Evolutionary conservation across 2,113 vertebrate genomes (phyloP).

Genomic region (Rhineura floridana): DNA sequence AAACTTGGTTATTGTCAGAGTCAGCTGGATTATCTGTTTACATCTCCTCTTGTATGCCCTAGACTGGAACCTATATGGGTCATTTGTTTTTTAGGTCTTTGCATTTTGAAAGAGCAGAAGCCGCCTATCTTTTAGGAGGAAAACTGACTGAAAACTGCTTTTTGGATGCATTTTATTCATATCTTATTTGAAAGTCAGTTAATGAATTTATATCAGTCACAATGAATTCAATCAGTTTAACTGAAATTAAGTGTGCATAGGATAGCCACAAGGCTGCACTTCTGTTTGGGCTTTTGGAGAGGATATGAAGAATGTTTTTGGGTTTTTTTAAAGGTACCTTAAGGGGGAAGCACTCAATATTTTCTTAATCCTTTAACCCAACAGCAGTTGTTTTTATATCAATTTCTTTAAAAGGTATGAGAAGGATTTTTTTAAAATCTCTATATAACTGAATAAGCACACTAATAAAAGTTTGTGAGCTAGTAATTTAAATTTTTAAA

Average conservation of each 20-base stretch:
- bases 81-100: not conserved
- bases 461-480: not conserved
- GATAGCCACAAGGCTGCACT: not conserved
- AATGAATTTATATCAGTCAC: not conserved
- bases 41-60: not conserved
- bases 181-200: not conserved
- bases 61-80: not conserved
- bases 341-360: not conserved
- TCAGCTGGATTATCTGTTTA: not conserved
- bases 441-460: not conserved
- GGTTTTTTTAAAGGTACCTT: not conserved
- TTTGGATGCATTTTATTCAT: not conserved
- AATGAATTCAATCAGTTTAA: not conserved
- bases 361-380: not conserved
- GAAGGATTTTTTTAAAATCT: not conserved
- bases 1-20: not conserved
- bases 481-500: not conserved
- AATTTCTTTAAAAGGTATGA: not conserved
- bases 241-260: not conserved
- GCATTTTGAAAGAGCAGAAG: not conserved
- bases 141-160: not conserved
- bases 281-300: not conserved
- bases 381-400: not conserved
- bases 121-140: not conserved
- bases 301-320: not conserved